Evolutionary conservation across 2,888 invertebrate species (phyloP).

Genomic region (Microctonus aethiopoides): DNA sequence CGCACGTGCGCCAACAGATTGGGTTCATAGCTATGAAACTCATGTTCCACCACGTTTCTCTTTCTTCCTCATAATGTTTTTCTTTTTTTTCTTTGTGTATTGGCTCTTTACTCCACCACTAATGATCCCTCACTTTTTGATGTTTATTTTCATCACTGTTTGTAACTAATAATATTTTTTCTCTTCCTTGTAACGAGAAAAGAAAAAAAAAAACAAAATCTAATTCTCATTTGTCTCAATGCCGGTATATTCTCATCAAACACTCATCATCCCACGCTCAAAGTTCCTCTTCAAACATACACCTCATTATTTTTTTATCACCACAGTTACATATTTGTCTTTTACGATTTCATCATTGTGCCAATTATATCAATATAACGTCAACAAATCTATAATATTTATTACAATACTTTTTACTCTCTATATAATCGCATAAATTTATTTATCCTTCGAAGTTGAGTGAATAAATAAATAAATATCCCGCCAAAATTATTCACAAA

Average conservation of each 20-base stretch:
- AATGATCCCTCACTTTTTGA: constrained; percentile 1
- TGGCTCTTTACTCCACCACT: not conserved
- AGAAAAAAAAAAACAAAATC: not conserved
- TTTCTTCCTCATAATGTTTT: not conserved
- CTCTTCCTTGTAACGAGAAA: not conserved
- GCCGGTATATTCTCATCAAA: not conserved
- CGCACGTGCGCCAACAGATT: constrained; percentile 59
- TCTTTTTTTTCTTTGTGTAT: constrained; percentile 2
- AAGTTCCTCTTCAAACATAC: not conserved
- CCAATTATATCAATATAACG: not conserved
- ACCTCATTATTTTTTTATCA: not conserved
- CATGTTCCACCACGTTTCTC: constrained; percentile 47
- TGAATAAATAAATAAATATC: too few relatives aligned
- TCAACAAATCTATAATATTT: too few relatives aligned
- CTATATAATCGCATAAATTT: too few relatives aligned
- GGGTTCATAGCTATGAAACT: constrained; percentile 49
- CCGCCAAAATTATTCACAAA: too few relatives aligned
- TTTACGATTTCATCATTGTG: not conserved
- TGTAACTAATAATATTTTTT: not conserved
- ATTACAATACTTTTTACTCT: too few relatives aligned
- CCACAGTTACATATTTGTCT: not conserved
- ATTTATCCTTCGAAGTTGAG: too few relatives aligned
- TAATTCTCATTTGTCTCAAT: not conserved
- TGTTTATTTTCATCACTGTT: not conserved
- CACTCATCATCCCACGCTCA: not conserved